Conservation (phyloP, 2,797 vertebrate species). For the Hydrophis major region DNA sequence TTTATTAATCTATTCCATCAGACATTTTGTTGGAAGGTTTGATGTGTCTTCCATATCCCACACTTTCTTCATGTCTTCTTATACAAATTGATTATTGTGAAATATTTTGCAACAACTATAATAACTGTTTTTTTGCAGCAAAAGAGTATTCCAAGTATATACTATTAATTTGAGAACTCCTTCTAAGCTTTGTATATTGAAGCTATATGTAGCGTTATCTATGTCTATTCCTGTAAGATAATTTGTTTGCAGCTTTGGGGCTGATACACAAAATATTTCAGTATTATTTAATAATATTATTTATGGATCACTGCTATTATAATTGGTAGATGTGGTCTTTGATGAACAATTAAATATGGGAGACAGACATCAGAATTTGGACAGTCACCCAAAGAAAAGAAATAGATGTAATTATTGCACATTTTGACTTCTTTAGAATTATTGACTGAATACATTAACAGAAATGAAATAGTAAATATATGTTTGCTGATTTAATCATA, state of each 20-base stretch:
- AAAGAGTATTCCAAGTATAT: neutral
- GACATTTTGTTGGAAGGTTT: neutral
- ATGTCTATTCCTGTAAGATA: neutral
- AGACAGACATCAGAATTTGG: neutral
- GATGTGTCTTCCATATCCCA: neutral
- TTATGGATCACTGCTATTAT: neutral
- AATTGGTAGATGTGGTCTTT: neutral
- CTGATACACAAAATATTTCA: neutral
- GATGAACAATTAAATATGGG: neutral
- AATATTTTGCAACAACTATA: neutral
- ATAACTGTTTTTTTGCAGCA: neutral
- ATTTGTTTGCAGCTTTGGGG: neutral
- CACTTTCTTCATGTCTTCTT: neutral
- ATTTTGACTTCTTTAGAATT: neutral
- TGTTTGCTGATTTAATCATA: neutral
- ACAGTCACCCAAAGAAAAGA: neutral
- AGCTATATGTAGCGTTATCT: neutral
- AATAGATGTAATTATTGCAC: neutral
- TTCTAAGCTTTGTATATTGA: neutral
- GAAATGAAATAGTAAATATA: neutral
- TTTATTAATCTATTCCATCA: neutral
- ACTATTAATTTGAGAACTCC: neutral
- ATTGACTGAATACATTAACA: neutral
- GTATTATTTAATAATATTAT: neutral
- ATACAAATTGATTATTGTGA: neutral